These are phyloP conservation scores for Tetragonula carbonaria DNA, from an alignment of 2,888 invertebrate genomes.

Conservation along the genomic window DNA sequence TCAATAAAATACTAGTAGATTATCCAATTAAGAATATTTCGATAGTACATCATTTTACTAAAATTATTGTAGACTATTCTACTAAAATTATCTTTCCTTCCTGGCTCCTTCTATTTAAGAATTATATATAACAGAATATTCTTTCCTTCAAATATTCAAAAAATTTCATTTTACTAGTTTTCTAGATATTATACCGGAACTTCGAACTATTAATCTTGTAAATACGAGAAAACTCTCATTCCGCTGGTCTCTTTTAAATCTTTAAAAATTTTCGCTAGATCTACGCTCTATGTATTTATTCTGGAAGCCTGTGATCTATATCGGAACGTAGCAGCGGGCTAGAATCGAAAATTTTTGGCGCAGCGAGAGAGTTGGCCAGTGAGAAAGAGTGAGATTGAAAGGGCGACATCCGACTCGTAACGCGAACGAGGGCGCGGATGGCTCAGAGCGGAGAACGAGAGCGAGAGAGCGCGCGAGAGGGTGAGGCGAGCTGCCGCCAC, in stretches of 20 bases:
- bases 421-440: constrained; percentile 62
- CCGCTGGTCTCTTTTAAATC: background rate
- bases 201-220: background rate
- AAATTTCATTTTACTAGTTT: too few species aligned
- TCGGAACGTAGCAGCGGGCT: constrained; percentile 63
- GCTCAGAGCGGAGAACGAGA: constrained; percentile 52
- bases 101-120: too few species aligned
- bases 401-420: constrained; percentile 58
- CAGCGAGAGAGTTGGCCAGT: background rate
- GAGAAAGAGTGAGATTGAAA: constrained; percentile 25
- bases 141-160: too few species aligned
- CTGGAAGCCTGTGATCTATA: background rate
- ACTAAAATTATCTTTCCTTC: too few species aligned
- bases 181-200: too few species aligned
- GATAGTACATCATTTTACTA: too few species aligned
- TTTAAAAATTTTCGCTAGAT: background rate
- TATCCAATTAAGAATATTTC: too few species aligned
- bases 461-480: constrained; percentile 66
- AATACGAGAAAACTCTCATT: background rate
- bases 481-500: constrained; percentile 79
- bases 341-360: constrained; percentile 34
- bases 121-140: too few species aligned
- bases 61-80: too few species aligned
- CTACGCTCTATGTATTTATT: background rate
- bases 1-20: too few species aligned